Base-by-base conservation (phyloP, 1,140 invertebrate species). In the Euschistus heros region DNA sequence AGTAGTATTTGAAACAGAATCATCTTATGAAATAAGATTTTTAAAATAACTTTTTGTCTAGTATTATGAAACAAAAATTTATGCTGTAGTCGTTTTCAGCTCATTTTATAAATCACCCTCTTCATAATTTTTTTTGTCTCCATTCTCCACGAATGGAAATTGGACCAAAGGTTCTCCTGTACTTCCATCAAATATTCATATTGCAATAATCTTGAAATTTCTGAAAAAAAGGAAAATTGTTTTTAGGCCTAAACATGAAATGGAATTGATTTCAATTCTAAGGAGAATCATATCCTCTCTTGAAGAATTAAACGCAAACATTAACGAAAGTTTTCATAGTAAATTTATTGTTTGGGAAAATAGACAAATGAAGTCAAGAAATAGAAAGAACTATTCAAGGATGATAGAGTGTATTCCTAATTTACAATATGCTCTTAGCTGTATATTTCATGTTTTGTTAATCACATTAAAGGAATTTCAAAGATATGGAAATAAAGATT, bases 191-290 rank as follows among this genome's bases (percentile, higher is more conserved):
- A n/a, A n/a, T n/a, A n/a, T n/a, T n/a, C n/a, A n/a, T n/a, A n/a
- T n/a, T n/a, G n/a, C n/a, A n/a, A n/a, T n/a, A n/a, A n/a, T n/a
- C n/a, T n/a, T n/a, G n/a, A n/a, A n/a, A n/a, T n/a, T n/a, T n/a
- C n/a, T n/a, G n/a, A n/a, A n/a, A n/a, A n/a, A n/a, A n/a, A n/a
- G n/a, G n/a, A 22, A 22, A 54, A 54, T 54, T 15, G 8, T 54
- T 61, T 18, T 17, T 61, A 61, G 59, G 22, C 59, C 59, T 15
- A 33, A 30, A 37, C 18, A 18, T 42, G 59, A 61, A 61, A n/a
- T 61, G 33, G 59, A 61, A 37, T 44, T 61, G 6, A 44, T 42
- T 22, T 37, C 26, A 5, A 33, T 33, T 2, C n/a, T 61, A 7
- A 33, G 59, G 14, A 33, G 22, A 18, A 37, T 61, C 8, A 42